Conservation (phyloP, 2,797 vertebrate genomes). For the Dicrostonyx torquatus region DNA sequence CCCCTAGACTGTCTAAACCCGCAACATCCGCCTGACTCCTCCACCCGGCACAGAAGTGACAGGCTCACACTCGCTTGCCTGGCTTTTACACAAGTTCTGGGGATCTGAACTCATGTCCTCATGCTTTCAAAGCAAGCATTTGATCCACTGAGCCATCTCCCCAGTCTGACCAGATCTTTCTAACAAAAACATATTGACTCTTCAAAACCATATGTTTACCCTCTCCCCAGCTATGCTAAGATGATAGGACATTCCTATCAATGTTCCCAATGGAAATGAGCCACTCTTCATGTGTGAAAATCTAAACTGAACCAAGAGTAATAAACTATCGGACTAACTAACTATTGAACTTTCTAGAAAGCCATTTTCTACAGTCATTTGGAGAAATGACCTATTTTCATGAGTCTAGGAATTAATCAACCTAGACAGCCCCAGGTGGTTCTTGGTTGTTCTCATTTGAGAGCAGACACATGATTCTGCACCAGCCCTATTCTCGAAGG, state of each 20-base stretch:
- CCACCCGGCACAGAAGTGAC: neutral
- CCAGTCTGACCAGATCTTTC: neutral
- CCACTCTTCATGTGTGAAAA: neutral
- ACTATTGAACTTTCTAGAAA: constrained; percentile 42
- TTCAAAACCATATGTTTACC: neutral
- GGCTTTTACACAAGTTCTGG: neutral
- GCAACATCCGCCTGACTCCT: neutral
- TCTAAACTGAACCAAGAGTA: neutral
- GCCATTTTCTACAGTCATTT: neutral
- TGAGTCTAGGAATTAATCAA: constrained; percentile 15
- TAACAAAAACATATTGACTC: neutral
- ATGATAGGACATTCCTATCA: neutral
- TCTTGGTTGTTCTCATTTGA: neutral
- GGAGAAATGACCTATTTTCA: neutral
- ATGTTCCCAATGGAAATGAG: neutral
- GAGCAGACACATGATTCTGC: neutral
- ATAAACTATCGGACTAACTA: neutral
- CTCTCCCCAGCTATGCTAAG: neutral
- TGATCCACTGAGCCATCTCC: neutral
- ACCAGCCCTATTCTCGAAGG: neutral
- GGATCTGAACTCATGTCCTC: too few species aligned
- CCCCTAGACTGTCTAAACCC: neutral
- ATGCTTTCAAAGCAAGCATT: neutral
- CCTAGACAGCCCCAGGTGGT: neutral
- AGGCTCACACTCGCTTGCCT: neutral